Base-by-base conservation (phyloP, 2,113 vertebrate genomes). In the Phaethon lepturus region DNA sequence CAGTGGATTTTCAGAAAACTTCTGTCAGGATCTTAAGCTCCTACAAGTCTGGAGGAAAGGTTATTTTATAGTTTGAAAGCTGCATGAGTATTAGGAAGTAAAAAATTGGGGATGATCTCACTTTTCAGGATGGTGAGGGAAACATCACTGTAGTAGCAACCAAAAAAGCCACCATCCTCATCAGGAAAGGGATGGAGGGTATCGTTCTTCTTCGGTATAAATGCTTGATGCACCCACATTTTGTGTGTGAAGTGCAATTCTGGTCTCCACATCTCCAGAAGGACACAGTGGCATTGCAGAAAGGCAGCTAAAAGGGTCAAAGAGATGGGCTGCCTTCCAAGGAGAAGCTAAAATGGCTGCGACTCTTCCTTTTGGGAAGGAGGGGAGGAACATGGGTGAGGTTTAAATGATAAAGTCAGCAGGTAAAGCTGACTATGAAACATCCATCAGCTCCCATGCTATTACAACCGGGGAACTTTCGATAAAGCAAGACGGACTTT, bases 141-240 rank as follows among this genome's bases (percentile, higher is more conserved):
- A 89, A 44, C 6, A 4, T n/a, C 13, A 11, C 38, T 63, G 15
- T 45, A 58, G 55, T 15, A 84, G 47, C 56, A 62, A n/a, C 22
- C 31, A 29, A 44, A 85, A 72, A 84, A 68, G 28, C 42, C 45
- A 19, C 17, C 6, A 4, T 84, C 15, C 11, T 94, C 38, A 9
- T 10, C 16, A 44, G 38, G 38, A 66, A 58, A 20, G 25, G 38
- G 17, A 31, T 15, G 28, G 58, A 74, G 0, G 2, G 9, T 24
- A 7, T 75, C 2, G 10, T 64, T 85, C 79, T 44, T 22, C n/a
- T 84, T 58, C 1, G 1, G 7, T 55, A 15, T 42, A 58, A 86
- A 58, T 42, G n/a, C 28, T 47, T 4, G 16, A 1, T 86, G 75
- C 45, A 28, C 13, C 42, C 1, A 0, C 33, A n/a, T 52, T 29